Conservation (phyloP, 2,888 invertebrate species). For the Pseudanteris insignis region DNA sequence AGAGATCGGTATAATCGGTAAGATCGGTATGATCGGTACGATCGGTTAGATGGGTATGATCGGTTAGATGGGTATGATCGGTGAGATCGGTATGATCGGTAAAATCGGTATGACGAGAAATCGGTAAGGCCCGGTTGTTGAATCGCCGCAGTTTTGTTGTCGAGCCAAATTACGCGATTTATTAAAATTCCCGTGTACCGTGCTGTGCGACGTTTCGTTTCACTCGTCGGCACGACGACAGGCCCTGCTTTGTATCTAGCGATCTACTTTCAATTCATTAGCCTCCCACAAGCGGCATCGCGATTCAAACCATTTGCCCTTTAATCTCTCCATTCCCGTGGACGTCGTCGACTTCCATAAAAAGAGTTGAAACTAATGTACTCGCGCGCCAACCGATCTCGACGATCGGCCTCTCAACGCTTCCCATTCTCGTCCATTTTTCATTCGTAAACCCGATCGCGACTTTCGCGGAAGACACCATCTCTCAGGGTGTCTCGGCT, state of each 20-base stretch:
- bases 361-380: conserved; percentile 45
- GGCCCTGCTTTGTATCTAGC: conserved; percentile 20
- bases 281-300: conserved; percentile 37
- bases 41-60: no score
- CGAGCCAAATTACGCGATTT: conserved; percentile 13
- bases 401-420: conserved; percentile 17
- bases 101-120: no score
- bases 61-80: no score
- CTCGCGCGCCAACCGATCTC: conserved; percentile 27
- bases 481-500: conserved; percentile 27
- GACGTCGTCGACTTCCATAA: conserved; percentile 37
- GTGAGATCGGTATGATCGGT: no score
- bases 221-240: conserved; percentile 23
- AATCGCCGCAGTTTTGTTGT: no score
- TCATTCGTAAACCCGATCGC: conserved; percentile 38
- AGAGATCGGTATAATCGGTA: no score
- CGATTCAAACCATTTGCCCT: conserved; percentile 39
- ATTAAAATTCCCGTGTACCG: conserved; percentile 21
- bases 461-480: conserved; percentile 44
- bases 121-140: no score
- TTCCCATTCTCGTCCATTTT: conserved; percentile 24
- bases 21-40: no score
- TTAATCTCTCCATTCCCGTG: conserved; percentile 41
- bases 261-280: conserved; percentile 44
- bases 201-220: conserved; percentile 10